Percentiles rank a stretch among this genome's conserved stretches.
phyloP scores from a whole-genome alignment of 2,797 vertebrate genomes.

The Manis javanica region DNA sequence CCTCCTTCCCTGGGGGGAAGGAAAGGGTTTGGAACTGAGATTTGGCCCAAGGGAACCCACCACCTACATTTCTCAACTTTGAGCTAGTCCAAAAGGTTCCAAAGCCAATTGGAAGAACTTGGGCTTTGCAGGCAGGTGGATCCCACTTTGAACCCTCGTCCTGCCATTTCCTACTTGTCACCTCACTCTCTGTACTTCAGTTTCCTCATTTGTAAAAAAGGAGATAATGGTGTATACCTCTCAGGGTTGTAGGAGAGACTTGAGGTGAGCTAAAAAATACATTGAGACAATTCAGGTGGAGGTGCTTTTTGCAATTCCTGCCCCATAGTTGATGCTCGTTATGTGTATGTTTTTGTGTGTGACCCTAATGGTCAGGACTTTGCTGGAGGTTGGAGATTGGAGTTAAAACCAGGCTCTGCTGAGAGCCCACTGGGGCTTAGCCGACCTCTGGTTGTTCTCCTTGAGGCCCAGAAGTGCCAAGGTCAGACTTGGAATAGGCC shows the following conservation, averaged over 20 bases:
- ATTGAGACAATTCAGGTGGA: neutral
- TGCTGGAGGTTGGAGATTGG: neutral
- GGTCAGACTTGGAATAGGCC: neutral
- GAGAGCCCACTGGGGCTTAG: neutral
- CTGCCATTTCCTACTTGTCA: neutral
- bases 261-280: neutral
- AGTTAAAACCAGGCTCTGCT: neutral
- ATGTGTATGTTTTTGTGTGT: rapidly evolving
- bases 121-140: neutral
- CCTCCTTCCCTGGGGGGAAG: neutral
- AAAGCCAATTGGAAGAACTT: neutral
- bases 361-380: neutral
- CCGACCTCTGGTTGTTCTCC: neutral
- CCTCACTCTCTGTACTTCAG: rapidly evolving
- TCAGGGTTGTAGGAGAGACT: neutral
- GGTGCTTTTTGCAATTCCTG: neutral
- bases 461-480: neutral
- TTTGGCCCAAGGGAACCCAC: neutral
- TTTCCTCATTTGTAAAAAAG: neutral
- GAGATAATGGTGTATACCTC: neutral
- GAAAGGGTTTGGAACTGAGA: neutral
- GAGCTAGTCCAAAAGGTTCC: neutral
- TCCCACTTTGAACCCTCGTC: neutral
- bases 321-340: rapidly evolving
- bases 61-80: neutral